Percentiles rank a stretch among this genome's conserved stretches.
phyloP scores from a whole-genome alignment of 2,113 vertebrate genomes.

The Gobius niger region DNA sequence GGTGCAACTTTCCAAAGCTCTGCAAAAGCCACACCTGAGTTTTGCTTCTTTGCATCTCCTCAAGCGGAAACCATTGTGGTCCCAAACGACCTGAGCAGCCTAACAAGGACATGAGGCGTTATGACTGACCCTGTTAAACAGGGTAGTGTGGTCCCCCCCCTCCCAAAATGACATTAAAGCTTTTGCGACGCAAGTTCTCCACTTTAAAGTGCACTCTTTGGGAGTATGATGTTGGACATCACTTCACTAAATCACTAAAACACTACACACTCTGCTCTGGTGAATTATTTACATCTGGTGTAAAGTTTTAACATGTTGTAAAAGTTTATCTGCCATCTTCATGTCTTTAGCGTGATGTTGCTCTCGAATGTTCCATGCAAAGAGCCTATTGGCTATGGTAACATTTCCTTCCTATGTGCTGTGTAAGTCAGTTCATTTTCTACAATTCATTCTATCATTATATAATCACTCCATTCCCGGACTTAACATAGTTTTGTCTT shows the following conservation, averaged over 20 bases:
- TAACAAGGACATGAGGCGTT: slow-evolving; percentile 21
- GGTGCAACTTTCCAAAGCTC: slow-evolving; percentile 30
- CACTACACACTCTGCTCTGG: no score
- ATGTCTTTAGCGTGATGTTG: no score
- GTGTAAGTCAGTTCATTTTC: no score
- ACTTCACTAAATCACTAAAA: not conserved
- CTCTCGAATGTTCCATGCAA: no score
- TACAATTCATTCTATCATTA: no score
- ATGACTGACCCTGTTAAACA: slow-evolving; percentile 28
- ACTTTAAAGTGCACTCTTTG: slow-evolving; percentile 28
- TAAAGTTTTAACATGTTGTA: no score
- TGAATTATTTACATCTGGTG: no score
- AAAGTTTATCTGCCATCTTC: no score
- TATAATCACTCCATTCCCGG: not conserved
- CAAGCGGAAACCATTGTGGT: slow-evolving; percentile 40
- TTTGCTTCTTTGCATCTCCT: slow-evolving; percentile 44
- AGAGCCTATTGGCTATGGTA: no score
- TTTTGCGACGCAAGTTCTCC: slow-evolving; percentile 23
- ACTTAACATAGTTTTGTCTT: not conserved
- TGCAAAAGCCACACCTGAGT: slow-evolving; percentile 46
- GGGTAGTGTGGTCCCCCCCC: slow-evolving; percentile 14
- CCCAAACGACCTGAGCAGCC: slow-evolving; percentile 34
- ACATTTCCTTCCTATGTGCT: no score
- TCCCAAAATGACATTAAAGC: slow-evolving; percentile 16
- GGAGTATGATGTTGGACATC: slow-evolving; percentile 15